Base-by-base conservation (phyloP, 1,140 invertebrate species). In the Trichonephila clavata region DNA sequence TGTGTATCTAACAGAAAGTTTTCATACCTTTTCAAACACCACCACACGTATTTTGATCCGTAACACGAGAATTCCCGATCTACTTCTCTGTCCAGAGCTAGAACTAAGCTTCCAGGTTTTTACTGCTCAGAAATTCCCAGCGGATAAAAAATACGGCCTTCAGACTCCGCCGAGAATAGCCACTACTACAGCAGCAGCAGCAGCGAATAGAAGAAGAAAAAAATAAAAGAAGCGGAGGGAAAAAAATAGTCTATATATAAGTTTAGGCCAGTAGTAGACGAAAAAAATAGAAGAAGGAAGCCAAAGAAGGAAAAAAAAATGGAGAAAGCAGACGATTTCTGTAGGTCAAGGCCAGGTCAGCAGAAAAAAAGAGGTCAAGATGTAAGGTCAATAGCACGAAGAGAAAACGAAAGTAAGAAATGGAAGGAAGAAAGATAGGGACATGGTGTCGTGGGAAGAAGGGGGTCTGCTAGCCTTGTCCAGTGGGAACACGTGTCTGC, bases 181-280 rank as follows among this genome's bases (percentile, higher is more conserved):
- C 91, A 86, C 91, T 61, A 61, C 88, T 71, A 60, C 83, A 57
- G 77, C 16, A 59, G 21, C 39, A 81, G 57, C 80, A 84, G 57
- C 13, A 84, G n/a, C 21, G 24, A 39, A 65, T 59, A 59, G 84
- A 61, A 91, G 27, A 91, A 60, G 68, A 89, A 91, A 91, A 61
- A 50, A 10, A 50, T 10, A 43, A 20, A 6, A 39, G 20, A 14
- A 21, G 68, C 43, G 63, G 83, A 83, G 77, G 83, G 83, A 83
- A 92, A 92, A 91, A 86, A 92, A 91, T 84, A 86, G 91, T 86
- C 91, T 92, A 92, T 92, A 92, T 92, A 86, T 92, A 92, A 92
- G 91, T 92, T 92, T 92, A 92, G 91, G 91, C 83, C 91, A 92
- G 81, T 71, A 60, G 91, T 92, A 92, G 91, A 92, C 91, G 91